Conservation (phyloP, 2,888 invertebrate genomes). For the Agelastica alni region DNA sequence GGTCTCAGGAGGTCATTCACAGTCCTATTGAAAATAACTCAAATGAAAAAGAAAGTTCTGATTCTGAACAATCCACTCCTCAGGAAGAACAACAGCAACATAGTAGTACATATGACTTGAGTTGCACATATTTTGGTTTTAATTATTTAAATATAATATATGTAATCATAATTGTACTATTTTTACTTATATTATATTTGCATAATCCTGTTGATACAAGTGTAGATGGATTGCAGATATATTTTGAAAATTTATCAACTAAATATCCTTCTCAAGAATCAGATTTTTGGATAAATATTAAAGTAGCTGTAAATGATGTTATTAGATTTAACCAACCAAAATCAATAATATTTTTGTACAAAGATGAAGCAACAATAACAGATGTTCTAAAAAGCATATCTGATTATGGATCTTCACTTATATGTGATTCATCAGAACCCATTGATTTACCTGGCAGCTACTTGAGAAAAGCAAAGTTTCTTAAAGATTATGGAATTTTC, state of each 20-base stretch:
- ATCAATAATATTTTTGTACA: slow-evolving; percentile 55
- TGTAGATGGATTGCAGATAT: neutral
- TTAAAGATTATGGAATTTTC: slow-evolving; percentile 47
- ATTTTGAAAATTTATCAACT: slow-evolving; percentile 34
- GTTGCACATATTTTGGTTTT: no score
- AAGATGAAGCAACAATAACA: slow-evolving; percentile 38
- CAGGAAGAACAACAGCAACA: neutral
- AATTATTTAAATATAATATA: neutral
- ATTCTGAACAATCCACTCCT: neutral
- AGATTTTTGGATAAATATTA: slow-evolving; percentile 51
- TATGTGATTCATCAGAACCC: slow-evolving; percentile 36
- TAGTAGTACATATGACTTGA: slow-evolving; percentile 3
- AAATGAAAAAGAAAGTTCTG: neutral
- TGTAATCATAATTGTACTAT: neutral
- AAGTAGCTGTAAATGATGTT: slow-evolving; percentile 48
- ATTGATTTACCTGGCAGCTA: slow-evolving; percentile 44
- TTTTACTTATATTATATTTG: neutral
- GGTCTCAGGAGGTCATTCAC: slow-evolving; percentile 21
- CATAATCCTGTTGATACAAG: neutral
- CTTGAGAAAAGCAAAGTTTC: slow-evolving; percentile 44
- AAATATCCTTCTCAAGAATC: slow-evolving; percentile 50
- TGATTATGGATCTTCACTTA: slow-evolving; percentile 43
- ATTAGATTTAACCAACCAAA: slow-evolving; percentile 47
- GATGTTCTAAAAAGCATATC: slow-evolving; percentile 51
- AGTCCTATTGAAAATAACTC: slow-evolving; percentile 28